A percentile compares a stretch with the other conserved stretches of the same genome.
Evolutionary conservation across 2,113 vertebrate species (phyloP).

Genomic region (Arvicanthis niloticus): DNA sequence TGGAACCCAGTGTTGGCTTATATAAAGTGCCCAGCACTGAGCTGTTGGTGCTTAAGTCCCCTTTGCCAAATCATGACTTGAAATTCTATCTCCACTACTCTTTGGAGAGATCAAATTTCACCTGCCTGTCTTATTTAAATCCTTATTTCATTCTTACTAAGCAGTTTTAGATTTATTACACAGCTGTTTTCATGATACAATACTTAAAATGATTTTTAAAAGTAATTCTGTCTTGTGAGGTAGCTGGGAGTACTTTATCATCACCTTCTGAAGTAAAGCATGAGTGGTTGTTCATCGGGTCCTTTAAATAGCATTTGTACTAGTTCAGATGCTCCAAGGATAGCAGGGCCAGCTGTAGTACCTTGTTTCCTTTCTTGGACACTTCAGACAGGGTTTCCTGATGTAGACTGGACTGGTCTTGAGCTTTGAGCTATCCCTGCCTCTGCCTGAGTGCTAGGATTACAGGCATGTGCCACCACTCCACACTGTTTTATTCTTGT

Average conservation of each 20-base stretch:
- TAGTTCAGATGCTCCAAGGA: background rate
- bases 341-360: background rate
- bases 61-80: conserved; percentile 69
- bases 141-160: background rate
- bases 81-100: conserved; percentile 46
- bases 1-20: background rate
- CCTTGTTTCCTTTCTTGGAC: background rate
- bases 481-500: background rate
- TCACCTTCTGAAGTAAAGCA: background rate
- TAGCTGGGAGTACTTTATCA: background rate
- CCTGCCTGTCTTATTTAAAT: conserved; percentile 32
- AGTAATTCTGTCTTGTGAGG: background rate
- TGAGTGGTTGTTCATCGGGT: background rate
- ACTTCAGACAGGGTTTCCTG: background rate
- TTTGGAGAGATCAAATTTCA: conserved; percentile 52
- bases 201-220: background rate
- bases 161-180: background rate
- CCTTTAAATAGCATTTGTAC: background rate
- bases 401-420: background rate
- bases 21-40: background rate
- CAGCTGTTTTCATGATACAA: background rate
- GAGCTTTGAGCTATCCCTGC: background rate
- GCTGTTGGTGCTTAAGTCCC: background rate
- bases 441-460: background rate
- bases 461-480: background rate